Percentiles rank a stretch among this genome's conserved stretches.
Conservation (phyloP, 2,888 invertebrate genomes). For the Bembecia ichneumoniformis region DNA sequence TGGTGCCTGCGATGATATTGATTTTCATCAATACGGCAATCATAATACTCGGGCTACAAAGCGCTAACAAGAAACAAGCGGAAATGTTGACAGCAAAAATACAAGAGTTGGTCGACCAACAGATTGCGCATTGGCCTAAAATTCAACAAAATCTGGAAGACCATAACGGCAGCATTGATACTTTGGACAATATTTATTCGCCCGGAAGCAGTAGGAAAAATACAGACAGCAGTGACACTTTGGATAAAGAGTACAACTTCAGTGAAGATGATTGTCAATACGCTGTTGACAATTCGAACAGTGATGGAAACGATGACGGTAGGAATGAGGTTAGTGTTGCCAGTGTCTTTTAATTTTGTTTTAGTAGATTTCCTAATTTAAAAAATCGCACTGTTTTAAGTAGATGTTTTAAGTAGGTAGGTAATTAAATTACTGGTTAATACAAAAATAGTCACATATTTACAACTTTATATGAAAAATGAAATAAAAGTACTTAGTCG, state of each 20-base stretch:
- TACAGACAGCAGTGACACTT: slow-evolving; percentile 55
- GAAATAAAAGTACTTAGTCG: too few relatives aligned
- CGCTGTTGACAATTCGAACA: slow-evolving; percentile 23
- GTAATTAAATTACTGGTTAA: too few relatives aligned
- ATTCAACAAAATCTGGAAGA: slow-evolving; percentile 26
- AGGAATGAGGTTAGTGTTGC: slow-evolving; percentile 36
- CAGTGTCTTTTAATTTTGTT: background rate
- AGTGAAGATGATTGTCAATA: slow-evolving; percentile 57
- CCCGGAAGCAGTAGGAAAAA: slow-evolving; percentile 57
- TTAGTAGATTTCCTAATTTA: slow-evolving; percentile 5
- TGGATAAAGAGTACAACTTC: slow-evolving; percentile 50
- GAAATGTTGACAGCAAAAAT: slow-evolving; percentile 59
- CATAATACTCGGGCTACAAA: slow-evolving; percentile 70
- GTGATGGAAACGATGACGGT: slow-evolving; percentile 33
- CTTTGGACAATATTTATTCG: slow-evolving; percentile 46
- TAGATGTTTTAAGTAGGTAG: too few relatives aligned
- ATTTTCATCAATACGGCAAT: slow-evolving; percentile 76
- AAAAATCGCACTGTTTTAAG: too few relatives aligned
- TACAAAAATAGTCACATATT: too few relatives aligned
- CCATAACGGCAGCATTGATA: slow-evolving; percentile 47
- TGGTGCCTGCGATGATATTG: slow-evolving; percentile 78
- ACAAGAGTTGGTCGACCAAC: slow-evolving; percentile 56
- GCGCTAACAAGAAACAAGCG: slow-evolving; percentile 57
- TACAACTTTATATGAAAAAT: too few relatives aligned
- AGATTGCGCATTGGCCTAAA: slow-evolving; percentile 54